Percentiles rank a stretch among this genome's conserved stretches.
phyloP scores from a whole-genome alignment of 2,888 invertebrate genomes.

The Rhamphomyia laevipes region DNA sequence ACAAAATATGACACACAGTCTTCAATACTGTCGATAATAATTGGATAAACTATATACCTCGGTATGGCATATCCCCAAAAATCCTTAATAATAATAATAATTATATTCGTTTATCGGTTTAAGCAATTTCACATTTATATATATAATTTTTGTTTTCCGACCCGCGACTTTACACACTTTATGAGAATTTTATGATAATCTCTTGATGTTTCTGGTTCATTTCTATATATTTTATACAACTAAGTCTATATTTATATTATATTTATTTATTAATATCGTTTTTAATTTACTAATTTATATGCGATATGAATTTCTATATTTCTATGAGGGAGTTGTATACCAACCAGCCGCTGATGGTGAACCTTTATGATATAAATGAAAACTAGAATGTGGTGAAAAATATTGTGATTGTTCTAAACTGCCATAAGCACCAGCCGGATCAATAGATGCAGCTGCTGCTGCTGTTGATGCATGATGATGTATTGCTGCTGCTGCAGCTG shows the following conservation, averaged over 20 bases:
- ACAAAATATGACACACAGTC: too few relatives aligned
- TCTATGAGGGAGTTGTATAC: conserved; percentile 68
- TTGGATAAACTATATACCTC: too few relatives aligned
- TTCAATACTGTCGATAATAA: too few relatives aligned
- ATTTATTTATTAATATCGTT: neutral
- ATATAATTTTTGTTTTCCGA: too few relatives aligned
- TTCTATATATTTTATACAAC: too few relatives aligned
- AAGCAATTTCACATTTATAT: too few relatives aligned
- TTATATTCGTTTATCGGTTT: too few relatives aligned
- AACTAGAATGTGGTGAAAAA: conserved; percentile 70
- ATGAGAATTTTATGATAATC: conserved; percentile 15
- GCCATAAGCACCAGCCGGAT: conserved; percentile 53
- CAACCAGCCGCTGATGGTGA: conserved; percentile 60
- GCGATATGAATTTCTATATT: conserved; percentile 3
- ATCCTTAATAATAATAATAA: too few relatives aligned
- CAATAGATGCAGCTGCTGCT: conserved; percentile 37
- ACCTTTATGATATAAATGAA: conserved; percentile 76
- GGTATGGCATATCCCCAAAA: too few relatives aligned
- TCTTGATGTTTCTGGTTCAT: too few relatives aligned
- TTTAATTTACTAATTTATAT: conserved; percentile 15
- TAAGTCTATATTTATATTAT: too few relatives aligned
- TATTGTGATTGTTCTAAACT: conserved; percentile 71
- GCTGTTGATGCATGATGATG: conserved; percentile 40
- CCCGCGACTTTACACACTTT: neutral
- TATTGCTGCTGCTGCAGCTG: conserved; percentile 56